phyloP scores from a whole-genome alignment of 2,797 vertebrate genomes.

The Clangula hyemalis region DNA sequence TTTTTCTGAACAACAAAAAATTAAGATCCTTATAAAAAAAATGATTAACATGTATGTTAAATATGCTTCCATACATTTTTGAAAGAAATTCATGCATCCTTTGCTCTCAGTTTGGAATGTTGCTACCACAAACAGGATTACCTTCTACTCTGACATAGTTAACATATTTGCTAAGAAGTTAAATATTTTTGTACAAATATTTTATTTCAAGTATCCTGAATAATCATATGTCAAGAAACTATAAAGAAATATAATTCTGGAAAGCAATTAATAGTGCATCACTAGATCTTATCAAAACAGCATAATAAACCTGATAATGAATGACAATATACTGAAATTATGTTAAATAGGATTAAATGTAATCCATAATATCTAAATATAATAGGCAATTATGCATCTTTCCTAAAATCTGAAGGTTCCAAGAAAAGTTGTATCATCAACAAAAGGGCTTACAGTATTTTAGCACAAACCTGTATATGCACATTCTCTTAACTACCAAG shows the following conservation, averaged over 20 bases:
- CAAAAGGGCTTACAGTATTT: background rate
- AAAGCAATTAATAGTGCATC: background rate
- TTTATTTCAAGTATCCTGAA: background rate
- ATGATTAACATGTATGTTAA: background rate
- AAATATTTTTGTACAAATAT: background rate
- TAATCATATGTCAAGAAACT: background rate
- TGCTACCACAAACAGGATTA: background rate
- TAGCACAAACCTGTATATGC: background rate
- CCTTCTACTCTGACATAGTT: background rate
- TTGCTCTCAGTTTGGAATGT: background rate
- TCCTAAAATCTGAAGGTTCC: background rate
- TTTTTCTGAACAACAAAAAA: background rate
- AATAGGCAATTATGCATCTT: background rate
- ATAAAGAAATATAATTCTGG: background rate
- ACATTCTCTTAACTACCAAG: background rate
- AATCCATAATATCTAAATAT: background rate
- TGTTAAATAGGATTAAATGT: slow-evolving; percentile 20
- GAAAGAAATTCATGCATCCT: background rate
- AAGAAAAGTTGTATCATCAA: background rate
- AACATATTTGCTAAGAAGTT: background rate
- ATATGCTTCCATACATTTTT: background rate
- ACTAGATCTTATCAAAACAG: slow-evolving; percentile 1
- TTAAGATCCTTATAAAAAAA: background rate
- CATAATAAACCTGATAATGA: slow-evolving; percentile 28
- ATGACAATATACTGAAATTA: slow-evolving; percentile 27